Evolutionary conservation across 2,888 invertebrate genomes (phyloP).

Genomic region (Cosmia pyralina): DNA sequence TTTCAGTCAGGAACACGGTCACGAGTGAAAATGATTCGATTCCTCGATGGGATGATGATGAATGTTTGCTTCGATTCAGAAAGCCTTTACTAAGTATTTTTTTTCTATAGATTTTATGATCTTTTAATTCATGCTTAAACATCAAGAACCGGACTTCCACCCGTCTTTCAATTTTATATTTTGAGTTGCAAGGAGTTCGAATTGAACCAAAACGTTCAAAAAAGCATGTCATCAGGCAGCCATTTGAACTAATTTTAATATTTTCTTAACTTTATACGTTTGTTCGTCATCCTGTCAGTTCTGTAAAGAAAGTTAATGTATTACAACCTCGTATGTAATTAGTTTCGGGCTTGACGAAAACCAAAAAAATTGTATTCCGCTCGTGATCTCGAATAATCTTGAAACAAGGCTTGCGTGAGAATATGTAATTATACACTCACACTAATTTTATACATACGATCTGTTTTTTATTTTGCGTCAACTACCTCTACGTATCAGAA

Average conservation of each 20-base stretch:
- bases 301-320: not conserved
- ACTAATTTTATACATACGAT: not conserved
- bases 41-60: not conserved
- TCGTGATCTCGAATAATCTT: conserved; percentile 48
- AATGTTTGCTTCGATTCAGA: not conserved
- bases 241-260: not conserved
- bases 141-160: not conserved
- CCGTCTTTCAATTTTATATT: not conserved
- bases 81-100: not conserved
- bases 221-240: too few species aligned
- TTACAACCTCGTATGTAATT: conserved; percentile 17
- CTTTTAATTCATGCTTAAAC: not conserved
- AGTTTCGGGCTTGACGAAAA: conserved; percentile 27
- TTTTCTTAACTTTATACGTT: not conserved
- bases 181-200: not conserved
- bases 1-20: not conserved
- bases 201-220: not conserved
- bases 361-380: conserved; percentile 22
- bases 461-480: not conserved
- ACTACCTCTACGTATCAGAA: not conserved
- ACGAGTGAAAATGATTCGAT: not conserved
- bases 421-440: conserved; percentile 23
- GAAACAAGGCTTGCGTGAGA: conserved; percentile 42
- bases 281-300: not conserved
- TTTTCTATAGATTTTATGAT: not conserved